Conservation (phyloP, 30 jellyfish, hydroid and myxozoan species). For the Hydra vulgaris region DNA sequence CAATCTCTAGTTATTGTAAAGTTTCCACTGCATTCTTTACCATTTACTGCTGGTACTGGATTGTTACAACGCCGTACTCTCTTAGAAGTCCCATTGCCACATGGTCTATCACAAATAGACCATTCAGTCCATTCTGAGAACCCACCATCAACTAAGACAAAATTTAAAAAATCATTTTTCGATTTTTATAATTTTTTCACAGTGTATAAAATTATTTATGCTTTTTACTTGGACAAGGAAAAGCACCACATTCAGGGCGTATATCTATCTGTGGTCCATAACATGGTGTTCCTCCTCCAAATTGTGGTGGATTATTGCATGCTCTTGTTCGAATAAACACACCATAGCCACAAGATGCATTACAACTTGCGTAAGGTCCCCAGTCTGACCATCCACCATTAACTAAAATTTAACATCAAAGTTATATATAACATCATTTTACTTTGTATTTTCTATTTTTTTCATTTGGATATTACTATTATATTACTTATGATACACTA, state of each 20-base stretch:
- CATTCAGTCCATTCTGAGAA: no score
- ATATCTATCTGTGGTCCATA: constrained; percentile 26
- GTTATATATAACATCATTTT: not conserved
- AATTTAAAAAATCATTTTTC: not conserved
- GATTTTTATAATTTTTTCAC: no score
- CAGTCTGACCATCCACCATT: constrained; percentile 55
- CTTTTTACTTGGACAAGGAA: constrained; percentile 42
- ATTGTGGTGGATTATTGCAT: constrained; percentile 42
- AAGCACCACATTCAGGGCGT: constrained; percentile 38
- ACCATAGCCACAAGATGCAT: constrained; percentile 51
- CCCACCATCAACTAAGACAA: not conserved
- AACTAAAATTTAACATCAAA: constrained; percentile 6
- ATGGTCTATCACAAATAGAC: constrained; percentile 32
- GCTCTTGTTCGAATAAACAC: constrained; percentile 23
- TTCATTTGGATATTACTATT: no score
- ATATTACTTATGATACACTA: no score
- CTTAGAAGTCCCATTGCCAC: constrained; percentile 42
- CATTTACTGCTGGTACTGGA: constrained; percentile 42
- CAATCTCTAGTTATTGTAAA: constrained; percentile 7
- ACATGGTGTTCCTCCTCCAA: constrained; percentile 38
- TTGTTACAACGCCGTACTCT: constrained; percentile 45
- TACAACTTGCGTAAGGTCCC: constrained; percentile 30
- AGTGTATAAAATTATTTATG: no score
- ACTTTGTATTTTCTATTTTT: no score
- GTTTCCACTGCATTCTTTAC: constrained; percentile 34